These are phyloP conservation scores for Lanistes nyassanus DNA, from an alignment of 1,140 invertebrate species.

Conservation along the genomic window DNA sequence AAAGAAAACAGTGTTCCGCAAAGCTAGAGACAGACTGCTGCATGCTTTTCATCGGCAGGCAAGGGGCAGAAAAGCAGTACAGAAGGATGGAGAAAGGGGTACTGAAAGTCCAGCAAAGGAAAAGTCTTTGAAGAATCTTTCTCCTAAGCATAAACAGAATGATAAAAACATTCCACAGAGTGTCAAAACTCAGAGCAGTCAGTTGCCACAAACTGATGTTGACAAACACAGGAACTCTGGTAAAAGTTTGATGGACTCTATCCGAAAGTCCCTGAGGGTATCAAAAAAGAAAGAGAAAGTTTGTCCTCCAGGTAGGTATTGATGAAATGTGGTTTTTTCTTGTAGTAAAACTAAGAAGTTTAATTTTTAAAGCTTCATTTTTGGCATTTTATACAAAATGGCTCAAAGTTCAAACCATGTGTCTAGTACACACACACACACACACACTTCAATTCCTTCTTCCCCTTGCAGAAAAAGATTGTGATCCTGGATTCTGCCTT, in stretches of 20 bases:
- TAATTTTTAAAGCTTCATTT: background rate
- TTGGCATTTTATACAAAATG: too few species aligned
- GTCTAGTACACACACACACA: too few species aligned
- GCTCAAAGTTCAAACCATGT: too few species aligned
- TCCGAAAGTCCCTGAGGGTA: conserved; percentile 13
- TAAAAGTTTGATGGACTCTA: conserved; percentile 10
- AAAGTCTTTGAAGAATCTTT: conserved; percentile 18
- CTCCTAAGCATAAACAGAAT: conserved; percentile 30
- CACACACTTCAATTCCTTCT: too few species aligned
- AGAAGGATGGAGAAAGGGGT: conserved; percentile 23
- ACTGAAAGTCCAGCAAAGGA: background rate
- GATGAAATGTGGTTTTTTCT: background rate
- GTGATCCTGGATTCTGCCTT: too few species aligned
- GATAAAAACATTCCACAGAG: conserved; percentile 10
- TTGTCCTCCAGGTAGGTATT: background rate
- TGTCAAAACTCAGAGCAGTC: background rate
- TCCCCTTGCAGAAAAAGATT: too few species aligned
- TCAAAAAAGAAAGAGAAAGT: background rate
- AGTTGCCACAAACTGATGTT: background rate
- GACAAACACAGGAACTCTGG: conserved; percentile 14
- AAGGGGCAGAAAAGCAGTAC: conserved; percentile 28
- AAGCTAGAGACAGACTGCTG: conserved; percentile 41
- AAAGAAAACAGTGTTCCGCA: conserved; percentile 47
- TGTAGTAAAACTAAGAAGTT: background rate
- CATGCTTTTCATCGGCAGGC: conserved; percentile 36